Evolutionary conservation across 2,113 vertebrate species (phyloP).

Genomic region (Crypturellus undulatus): DNA sequence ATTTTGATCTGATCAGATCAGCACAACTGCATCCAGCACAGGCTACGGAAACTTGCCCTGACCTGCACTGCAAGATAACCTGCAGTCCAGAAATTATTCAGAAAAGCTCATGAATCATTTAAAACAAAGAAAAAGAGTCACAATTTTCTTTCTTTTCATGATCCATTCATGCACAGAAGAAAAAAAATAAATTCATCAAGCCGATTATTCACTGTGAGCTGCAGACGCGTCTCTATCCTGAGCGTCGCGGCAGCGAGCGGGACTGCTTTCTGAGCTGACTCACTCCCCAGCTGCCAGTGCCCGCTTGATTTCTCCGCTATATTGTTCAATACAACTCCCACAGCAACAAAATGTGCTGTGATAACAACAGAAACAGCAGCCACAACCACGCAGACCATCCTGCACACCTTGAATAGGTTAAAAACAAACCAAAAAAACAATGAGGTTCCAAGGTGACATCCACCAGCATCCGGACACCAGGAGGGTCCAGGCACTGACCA

Average conservation of each 20-base stretch:
- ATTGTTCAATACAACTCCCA: neutral
- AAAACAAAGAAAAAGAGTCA: neutral
- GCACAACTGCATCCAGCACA: rapidly evolving
- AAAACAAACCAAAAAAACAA: neutral
- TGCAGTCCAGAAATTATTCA: neutral
- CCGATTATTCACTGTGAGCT: neutral
- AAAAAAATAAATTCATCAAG: neutral
- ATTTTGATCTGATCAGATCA: neutral
- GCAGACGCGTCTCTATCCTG: neutral
- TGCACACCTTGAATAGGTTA: neutral
- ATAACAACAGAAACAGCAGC: neutral
- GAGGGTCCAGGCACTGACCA: neutral
- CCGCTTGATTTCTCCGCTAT: neutral
- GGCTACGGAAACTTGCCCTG: neutral
- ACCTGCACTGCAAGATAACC: neutral
- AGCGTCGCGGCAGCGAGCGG: neutral
- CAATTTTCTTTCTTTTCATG: neutral
- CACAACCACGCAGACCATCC: neutral
- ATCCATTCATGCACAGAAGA: neutral
- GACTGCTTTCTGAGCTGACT: neutral
- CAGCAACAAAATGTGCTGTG: neutral
- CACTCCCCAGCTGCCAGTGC: neutral
- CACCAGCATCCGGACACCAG: neutral
- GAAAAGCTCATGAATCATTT: neutral
- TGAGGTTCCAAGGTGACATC: neutral